Evolutionary conservation across 2,797 vertebrate genomes (phyloP), one percentile per base, ranked within the genome.

Genomic region (Sebastes itinus): DNA sequence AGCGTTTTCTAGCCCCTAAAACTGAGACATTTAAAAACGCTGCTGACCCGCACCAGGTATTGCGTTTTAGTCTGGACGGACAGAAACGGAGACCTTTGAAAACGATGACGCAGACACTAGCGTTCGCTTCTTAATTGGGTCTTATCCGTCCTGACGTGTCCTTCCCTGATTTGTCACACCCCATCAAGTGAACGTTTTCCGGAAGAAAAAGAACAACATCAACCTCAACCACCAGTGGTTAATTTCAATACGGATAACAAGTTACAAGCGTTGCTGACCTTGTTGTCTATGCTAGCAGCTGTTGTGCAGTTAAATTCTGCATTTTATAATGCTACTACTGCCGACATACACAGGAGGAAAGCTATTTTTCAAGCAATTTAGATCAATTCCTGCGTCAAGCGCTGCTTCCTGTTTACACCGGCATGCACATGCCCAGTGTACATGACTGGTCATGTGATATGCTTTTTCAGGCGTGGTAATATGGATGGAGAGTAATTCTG

Each of bases 81-180:
- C 38, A 42, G 38, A 42, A 16, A 42, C 6, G 14, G 38, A 42
- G 35, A 38, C 35, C 0, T 38, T 38, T 38, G 35, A 38, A 38
- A 38, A 38, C 35, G 35, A 38, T 38, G 14, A 46, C 42, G 6
- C 42, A 46, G 42, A 46, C 42, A 3, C 42, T 16, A 18, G 1
- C 7, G 3, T 49, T 49, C 3, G 0, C 18, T 49, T 49, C 16
- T 49, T 49, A 0, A 20, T 49, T 2, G 16, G 42, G 42, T 49
- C 42, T 49, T 49, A 49, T 20, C 42, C 1, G 16, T 49, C 42
- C 42, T 49, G 42, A 49, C 7, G 42, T 49, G 16, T 49, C 18
- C 42, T 49, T 49, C 16, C 42, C 42, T 49, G 42, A 49, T 49
- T 49, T 0, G 18, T 49, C 42, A 49, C 1, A 18, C 42, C 42